Percentiles rank a stretch among this genome's conserved stretches.
These are phyloP conservation scores for Trochalopteron elliotii DNA, from an alignment of 2,113 vertebrate species.

Conservation along the genomic window DNA sequence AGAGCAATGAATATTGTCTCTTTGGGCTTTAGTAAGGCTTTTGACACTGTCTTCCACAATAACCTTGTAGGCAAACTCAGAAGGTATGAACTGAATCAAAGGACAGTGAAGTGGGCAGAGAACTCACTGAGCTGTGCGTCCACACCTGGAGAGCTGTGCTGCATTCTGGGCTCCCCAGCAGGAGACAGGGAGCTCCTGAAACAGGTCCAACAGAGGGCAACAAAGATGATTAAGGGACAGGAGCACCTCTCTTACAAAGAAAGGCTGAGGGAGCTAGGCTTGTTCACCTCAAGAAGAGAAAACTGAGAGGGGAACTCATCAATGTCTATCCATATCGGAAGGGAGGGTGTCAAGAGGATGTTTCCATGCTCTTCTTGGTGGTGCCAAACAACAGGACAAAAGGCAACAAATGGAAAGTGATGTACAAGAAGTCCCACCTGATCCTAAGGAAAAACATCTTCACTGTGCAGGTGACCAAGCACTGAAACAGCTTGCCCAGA, in stretches of 20 bases:
- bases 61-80: not conserved
- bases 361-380: not conserved
- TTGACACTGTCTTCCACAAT: not conserved
- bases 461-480: not conserved
- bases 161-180: not conserved
- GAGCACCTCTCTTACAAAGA: not conserved
- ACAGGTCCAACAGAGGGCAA: not conserved
- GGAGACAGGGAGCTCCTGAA: not conserved
- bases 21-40: not conserved
- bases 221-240: not conserved
- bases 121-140: not conserved
- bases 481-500: not conserved
- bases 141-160: not conserved
- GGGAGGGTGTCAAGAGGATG: not conserved
- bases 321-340: not conserved
- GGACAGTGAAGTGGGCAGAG: not conserved
- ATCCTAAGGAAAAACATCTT: not conserved
- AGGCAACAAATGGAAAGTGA: not conserved
- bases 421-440: not conserved
- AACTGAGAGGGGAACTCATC: not conserved
- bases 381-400: not conserved
- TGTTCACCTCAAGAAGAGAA: not conserved
- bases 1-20: not conserved
- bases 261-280: not conserved
- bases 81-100: not conserved